Base-by-base conservation (phyloP, 2,888 invertebrate species). In the Caenorhabditis japonica region DNA sequence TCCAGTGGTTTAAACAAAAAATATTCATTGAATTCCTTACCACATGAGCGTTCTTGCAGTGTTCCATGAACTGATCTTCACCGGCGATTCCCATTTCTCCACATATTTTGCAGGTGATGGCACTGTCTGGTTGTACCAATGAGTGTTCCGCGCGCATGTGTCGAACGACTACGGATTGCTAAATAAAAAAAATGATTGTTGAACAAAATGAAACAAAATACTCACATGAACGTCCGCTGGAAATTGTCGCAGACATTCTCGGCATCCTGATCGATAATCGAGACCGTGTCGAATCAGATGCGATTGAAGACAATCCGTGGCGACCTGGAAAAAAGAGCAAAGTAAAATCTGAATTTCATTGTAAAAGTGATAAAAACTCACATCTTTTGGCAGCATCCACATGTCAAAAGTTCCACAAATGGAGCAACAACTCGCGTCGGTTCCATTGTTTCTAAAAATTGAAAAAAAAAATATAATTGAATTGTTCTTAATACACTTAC, bases 221-320 rank as follows among this genome's bases (percentile, higher is more conserved):
- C 62, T 70, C n/a, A 76, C 73, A 17, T 58, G 27, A 8, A 30
- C 17, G 23, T 77, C 77, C 8, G 55, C 41, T 0, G 61, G 55
- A 21, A 77, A 77, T 30, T 66, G 58, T 38, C 34, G 36, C 36
- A 74, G 61, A 52, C 77, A 77, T 3, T 17, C 19, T 21, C 69
- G 38, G 38, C 77, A 75, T 43, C 51, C 47, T 44, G 66, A 53
- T 30, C 64, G 66, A 30, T 43, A 53, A n/a, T 64, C 56, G 13
- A 77, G 43, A 34, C 75, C 77, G 33, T 77, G 77, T 1, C 55
- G 71, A 8, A 38, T 34, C 15, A 68, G 21, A 36, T 77, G 77
- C 21, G 64, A 66, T 39, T 55, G 62, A 1, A 52, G 33, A 2
- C 58, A 58, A 2, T 41, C 55, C 7, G 49, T 61, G 0, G 10